Base-by-base conservation (phyloP, 2,113 vertebrate species). In the Sakesphorus luctuosus region DNA sequence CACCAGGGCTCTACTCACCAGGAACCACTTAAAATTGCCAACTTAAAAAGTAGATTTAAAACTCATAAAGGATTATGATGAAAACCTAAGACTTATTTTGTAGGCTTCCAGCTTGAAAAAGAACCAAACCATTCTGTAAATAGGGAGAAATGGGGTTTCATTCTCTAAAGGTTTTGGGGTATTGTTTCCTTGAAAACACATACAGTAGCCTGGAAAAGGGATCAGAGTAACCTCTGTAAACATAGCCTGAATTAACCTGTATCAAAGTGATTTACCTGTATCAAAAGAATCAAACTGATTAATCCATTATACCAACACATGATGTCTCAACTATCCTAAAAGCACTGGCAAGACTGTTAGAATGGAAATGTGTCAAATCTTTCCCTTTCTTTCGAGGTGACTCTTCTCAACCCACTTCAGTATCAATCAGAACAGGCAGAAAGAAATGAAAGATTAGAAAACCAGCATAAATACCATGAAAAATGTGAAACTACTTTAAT, bases 41-140 rank as follows among this genome's bases (percentile, higher is more conserved):
- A 84, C 82, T 95, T 94, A 95, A 77, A 94, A 97, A 93, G 93
- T 12, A 90, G 87, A 94, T 93, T 95, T 92, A 74, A 97, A 96
- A 90, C 67, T 79, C 78, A 92, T 96, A 93, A 92, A 85, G 55
- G 80, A 91, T 90, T 96, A 96, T 69, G 87, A 84, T 84, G 93
- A 95, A 96, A 96, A 91, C 3, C 56, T 40, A 90, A 90, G 85
- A 73, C 53, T 80, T 92, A 91, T 83, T 81, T 77, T 90, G 94
- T 81, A 92, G 86, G 87, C 46, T 93, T 95, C 78, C 69, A 68
- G 69, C 49, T 66, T 71, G 63, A 82, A 94, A 85, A 43, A 43
- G 40, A 43, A 43, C 40, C 40, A 43, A 43, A 12, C 49, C 29
- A 4, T 72, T 63, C 49, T 63, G 84, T 87, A 96, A 97, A 96